Conservation (phyloP, 2,888 invertebrate genomes). For the Melieria picta region DNA sequence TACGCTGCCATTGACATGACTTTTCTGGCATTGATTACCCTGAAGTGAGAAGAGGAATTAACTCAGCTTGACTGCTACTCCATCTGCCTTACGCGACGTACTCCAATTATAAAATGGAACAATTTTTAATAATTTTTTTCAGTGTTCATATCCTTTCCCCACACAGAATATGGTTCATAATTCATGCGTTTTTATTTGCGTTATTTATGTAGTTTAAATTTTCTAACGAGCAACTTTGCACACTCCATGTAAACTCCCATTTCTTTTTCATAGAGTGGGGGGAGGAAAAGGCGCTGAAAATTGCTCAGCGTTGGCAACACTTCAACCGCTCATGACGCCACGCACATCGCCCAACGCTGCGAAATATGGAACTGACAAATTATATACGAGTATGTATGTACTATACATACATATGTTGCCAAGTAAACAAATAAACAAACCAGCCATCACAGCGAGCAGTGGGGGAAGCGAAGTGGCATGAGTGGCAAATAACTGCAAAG, state of each 20-base stretch:
- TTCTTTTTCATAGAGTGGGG: no score
- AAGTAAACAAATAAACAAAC: no score
- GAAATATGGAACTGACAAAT: neutral
- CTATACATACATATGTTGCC: neutral
- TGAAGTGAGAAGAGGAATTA: no score
- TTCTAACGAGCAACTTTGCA: constrained; percentile 8
- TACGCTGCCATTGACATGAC: no score
- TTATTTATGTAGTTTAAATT: constrained; percentile 32
- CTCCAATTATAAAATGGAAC: no score
- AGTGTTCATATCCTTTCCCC: constrained; percentile 9
- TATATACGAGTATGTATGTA: neutral
- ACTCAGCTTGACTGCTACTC: no score
- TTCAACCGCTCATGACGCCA: neutral
- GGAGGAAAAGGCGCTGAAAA: neutral
- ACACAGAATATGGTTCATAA: constrained; percentile 28
- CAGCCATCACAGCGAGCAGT: no score
- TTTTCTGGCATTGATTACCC: no score
- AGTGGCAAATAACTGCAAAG: constrained; percentile 19
- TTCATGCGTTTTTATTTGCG: constrained; percentile 23
- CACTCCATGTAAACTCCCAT: neutral
- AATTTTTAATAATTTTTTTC: neutral
- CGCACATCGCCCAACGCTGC: neutral
- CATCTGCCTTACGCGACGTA: no score
- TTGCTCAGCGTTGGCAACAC: neutral
- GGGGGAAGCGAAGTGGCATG: no score